These are phyloP conservation scores for Nanorana parkeri DNA, from an alignment of 2,113 vertebrate species.

Conservation along the genomic window DNA sequence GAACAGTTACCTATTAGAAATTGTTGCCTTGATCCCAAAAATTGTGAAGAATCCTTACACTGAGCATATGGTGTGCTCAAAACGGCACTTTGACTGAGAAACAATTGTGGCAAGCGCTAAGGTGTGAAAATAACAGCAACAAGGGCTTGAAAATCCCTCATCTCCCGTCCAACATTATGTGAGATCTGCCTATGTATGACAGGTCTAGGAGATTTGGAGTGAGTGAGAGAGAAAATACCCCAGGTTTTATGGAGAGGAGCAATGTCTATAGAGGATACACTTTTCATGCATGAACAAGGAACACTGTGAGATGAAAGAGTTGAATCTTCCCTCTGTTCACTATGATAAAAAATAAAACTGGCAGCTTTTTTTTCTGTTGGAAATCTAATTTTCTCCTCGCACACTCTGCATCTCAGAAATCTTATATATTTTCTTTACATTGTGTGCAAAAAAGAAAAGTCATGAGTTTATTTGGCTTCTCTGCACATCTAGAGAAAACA, in stretches of 20 bases:
- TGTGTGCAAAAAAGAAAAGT: background rate
- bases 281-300: conserved; percentile 15
- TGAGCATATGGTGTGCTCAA: no score
- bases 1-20: no score
- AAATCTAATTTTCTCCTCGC: background rate
- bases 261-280: background rate
- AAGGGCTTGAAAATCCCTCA: no score
- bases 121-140: no score
- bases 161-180: no score
- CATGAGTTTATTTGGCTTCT: no score
- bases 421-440: background rate
- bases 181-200: no score
- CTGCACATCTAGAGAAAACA: background rate
- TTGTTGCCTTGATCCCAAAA: no score
- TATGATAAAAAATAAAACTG: conserved; percentile 19
- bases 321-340: conserved; percentile 1
- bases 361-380: background rate
- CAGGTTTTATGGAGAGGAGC: conserved; percentile 6
- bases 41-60: no score
- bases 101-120: no score
- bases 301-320: conserved; percentile 25
- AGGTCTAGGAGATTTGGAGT: background rate
- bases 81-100: no score
- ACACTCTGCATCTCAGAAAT: background rate
- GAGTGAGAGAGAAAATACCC: background rate